Percentiles rank a stretch among this genome's conserved stretches.
These are phyloP conservation scores for Spinibarbus caldwelli DNA, from an alignment of 2,797 vertebrate species.

Conservation along the genomic window DNA sequence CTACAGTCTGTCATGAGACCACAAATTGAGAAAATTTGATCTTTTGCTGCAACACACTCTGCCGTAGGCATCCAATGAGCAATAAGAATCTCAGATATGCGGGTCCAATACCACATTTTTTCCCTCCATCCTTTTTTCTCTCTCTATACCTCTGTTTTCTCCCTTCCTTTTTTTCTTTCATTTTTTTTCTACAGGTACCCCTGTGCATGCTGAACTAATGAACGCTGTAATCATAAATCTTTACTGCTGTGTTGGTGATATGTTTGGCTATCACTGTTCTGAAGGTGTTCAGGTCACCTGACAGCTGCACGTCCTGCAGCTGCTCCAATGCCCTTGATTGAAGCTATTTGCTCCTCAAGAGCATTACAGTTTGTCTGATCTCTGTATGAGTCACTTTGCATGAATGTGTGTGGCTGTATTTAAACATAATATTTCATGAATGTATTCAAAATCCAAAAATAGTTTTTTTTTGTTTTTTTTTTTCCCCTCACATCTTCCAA, in stretches of 20 bases:
- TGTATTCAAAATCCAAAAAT: neutral
- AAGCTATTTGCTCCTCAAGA: conserved; percentile 19
- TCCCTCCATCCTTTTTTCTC: neutral
- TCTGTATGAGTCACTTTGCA: neutral
- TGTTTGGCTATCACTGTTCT: neutral
- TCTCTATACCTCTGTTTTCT: neutral
- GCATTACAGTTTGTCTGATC: neutral
- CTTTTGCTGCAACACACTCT: neutral
- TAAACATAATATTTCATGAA: neutral
- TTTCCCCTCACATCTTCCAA: neutral
- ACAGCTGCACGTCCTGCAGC: conserved; percentile 2
- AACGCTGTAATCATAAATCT: conserved; percentile 10
- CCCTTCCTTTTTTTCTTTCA: neutral
- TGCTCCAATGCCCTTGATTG: conserved; percentile 18
- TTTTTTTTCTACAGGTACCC: neutral
- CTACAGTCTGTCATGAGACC: neutral
- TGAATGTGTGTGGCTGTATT: neutral
- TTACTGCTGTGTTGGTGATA: conserved; percentile 21
- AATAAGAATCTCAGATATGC: neutral
- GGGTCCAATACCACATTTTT: neutral
- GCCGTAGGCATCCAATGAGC: neutral
- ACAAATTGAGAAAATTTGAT: neutral
- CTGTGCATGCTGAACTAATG: neutral
- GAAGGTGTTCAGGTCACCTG: conserved; percentile 34
- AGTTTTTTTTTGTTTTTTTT: neutral